These are phyloP conservation scores for Leptopilina boulardi DNA, from an alignment of 1,140 invertebrate genomes.

Conservation along the genomic window DNA sequence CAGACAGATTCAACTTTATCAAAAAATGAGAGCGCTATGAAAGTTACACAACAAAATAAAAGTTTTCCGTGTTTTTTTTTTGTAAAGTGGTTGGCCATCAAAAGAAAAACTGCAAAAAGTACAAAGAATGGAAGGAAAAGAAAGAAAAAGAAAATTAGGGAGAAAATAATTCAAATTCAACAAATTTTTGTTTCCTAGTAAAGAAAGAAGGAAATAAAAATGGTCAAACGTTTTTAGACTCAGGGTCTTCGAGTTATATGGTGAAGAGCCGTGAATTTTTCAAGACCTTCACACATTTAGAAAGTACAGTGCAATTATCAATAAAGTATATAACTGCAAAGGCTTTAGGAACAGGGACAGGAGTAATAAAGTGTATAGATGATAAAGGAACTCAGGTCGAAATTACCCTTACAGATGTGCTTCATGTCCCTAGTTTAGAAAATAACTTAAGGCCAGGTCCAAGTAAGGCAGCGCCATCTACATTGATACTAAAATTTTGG, in stretches of 20 bases:
- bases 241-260: not conserved
- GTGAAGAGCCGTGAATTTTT: not conserved
- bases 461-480: too few species aligned
- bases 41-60: not conserved
- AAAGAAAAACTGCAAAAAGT: conserved; percentile 9
- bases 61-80: not conserved
- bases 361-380: conserved; percentile 15
- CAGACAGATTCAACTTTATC: not conserved
- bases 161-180: not conserved
- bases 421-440: conserved; percentile 30
- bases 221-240: not conserved
- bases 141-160: not conserved
- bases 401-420: conserved; percentile 28
- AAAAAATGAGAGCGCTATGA: not conserved
- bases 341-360: not conserved
- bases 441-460: too few species aligned
- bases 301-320: not conserved
- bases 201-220: not conserved
- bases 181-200: conserved; percentile 18
- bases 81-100: not conserved
- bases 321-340: not conserved
- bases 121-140: conserved; percentile 1
- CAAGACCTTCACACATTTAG: not conserved
- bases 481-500: too few species aligned
- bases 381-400: not conserved